A percentile compares a stretch with the other conserved stretches of the same genome.
Conservation (phyloP, 2,113 vertebrate genomes). For the Phainopepla nitens region DNA sequence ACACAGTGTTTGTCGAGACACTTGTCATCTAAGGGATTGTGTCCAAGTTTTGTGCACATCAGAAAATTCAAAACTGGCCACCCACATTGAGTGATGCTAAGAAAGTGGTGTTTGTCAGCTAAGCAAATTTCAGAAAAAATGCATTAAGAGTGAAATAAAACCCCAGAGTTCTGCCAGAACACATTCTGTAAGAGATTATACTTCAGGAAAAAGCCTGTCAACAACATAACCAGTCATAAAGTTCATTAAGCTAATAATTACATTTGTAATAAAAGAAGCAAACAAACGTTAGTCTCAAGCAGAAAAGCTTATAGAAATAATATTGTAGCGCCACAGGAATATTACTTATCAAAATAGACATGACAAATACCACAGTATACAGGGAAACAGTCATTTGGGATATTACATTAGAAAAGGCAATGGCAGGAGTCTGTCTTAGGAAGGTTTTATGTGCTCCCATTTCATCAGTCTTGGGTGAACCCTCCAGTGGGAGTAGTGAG, state of each 20-base stretch:
- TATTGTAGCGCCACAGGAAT: background rate
- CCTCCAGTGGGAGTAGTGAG: fast-evolving
- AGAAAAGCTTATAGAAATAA: background rate
- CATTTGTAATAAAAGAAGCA: background rate
- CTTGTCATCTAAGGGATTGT: background rate
- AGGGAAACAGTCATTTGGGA: background rate
- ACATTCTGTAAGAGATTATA: background rate
- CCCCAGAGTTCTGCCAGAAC: background rate
- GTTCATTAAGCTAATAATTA: background rate
- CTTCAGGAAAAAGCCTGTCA: background rate
- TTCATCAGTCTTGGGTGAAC: background rate
- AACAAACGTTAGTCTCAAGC: background rate
- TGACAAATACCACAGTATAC: fast-evolving
- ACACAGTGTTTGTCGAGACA: background rate
- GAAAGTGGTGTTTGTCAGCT: background rate
- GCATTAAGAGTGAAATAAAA: background rate
- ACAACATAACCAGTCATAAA: background rate
- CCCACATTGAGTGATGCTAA: background rate
- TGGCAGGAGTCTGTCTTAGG: background rate
- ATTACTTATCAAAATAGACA: background rate
- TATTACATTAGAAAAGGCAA: background rate
- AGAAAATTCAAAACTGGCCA: background rate
- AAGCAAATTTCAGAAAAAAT: background rate
- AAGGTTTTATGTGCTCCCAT: background rate
- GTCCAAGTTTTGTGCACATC: background rate